Evolutionary conservation across 1,140 invertebrate genomes (phyloP), one percentile per base, ranked within the genome.

Genomic region (Thaumatotibia leucotreta): DNA sequence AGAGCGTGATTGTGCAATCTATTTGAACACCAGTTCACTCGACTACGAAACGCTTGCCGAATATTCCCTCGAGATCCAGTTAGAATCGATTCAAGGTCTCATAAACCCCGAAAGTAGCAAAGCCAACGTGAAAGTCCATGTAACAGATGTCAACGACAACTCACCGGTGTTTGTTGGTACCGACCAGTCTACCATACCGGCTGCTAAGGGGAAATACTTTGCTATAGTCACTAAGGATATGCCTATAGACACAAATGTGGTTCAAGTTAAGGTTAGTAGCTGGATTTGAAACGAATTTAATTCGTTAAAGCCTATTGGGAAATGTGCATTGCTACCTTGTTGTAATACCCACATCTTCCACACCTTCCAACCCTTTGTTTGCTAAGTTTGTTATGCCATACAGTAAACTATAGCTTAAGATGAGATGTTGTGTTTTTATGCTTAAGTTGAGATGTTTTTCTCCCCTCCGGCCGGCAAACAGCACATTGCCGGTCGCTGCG

Each of bases 111-210:
- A 94, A 8, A 93, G 94, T 63, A 95, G 95, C 73, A 93, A 92
- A 8, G 94, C 96, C 0, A 93, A 94, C 77, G 93, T 98, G 0
- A 95, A 95, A 68, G 93, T 98, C 3, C 95, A 96, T 72, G 94
- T 98, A 0, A 90, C 95, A 0, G 97, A 98, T 81, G 93, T 96
- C 0, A 98, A 98, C 78, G 97, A 98, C 78, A 98, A 98, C 80
- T 92, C 92, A 2, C 97, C 97, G 0, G 92, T 94, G 66, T 98
- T 98, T 82, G 84, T 96, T 0, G 96, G 95, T 67, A 94, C 95
- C 0, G 92, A 93, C 1, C 86, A 89, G 63, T 86, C 85, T 0
- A 84, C 81, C 6, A 86, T 92, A n/a, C 73, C 71, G 10, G 78
- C 65, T 0, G 89, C 87, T 8, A 88, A 83, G 54, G 89, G 83